Base-by-base conservation (phyloP, 92 coral and sea anemone genomes). In the Palythoa grandiflora region DNA sequence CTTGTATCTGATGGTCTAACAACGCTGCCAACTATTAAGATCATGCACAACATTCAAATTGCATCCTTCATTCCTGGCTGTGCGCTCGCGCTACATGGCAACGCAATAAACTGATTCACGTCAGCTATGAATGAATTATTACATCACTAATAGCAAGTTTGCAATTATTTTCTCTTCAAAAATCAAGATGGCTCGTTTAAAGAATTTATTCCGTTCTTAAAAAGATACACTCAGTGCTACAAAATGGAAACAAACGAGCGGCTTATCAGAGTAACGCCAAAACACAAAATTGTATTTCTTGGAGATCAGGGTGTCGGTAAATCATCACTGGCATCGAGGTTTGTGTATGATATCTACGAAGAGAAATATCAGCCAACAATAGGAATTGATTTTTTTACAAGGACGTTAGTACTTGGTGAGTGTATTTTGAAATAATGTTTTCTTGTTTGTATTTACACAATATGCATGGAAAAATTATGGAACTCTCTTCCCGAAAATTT, bases 271-370 rank as follows among this genome's bases (percentile, higher is more conserved):
- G 39, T 81, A 40, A 40, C 83, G 63, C 93, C 88, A 16, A 91
- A 88, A 79, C 97, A 94, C 61, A 97, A 97, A 74, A 83, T 97
- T 10, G 96, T 97, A 14, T 93, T 97, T 40, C 90, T 97, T 6
- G 99, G 99, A 47, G 98, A 97, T 50, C 98, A 95, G 88, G 97
- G 99, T 1, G 98, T 97, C 21, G 99, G 99, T 55, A 97, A 97
- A 89, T 95, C 99, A 10, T 95, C 99, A 28, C 78, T 97, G 80
- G 96, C 94, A 13, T 90, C 93, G 73, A 89, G 98, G 68, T 93
- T 97, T 61, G 91, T 94, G 74, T 93, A 95, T 85, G 94, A 92
- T 73, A 91, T 94, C 2, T 97, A 87, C 79, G 99, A 97, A 68
- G 97, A 97, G 19, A 93, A 89, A 52, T 92, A 97, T 81, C 94